A percentile compares a stretch with the other conserved stretches of the same genome.
Conservation (phyloP, 2,113 vertebrate species). For the Hemiprocne comata region DNA sequence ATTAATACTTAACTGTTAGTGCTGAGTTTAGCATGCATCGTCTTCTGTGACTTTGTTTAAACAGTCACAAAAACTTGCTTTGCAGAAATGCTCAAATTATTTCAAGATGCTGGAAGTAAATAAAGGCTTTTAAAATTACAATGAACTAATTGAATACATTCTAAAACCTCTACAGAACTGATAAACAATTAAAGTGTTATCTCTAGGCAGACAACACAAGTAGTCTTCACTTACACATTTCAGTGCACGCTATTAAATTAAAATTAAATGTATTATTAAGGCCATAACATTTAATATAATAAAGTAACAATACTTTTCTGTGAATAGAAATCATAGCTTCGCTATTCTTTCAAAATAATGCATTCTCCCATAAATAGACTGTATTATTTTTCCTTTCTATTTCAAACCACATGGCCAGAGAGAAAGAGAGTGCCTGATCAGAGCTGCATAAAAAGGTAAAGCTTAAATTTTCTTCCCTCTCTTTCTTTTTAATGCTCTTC, state of each 20-base stretch:
- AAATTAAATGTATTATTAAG: background rate
- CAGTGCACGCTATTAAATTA: background rate
- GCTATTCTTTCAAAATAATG: background rate
- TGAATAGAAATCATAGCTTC: background rate
- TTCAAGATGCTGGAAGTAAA: background rate
- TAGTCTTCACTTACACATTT: background rate
- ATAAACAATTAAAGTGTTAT: background rate
- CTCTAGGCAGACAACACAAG: background rate
- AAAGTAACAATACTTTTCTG: background rate
- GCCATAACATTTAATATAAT: background rate
- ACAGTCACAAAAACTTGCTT: background rate
- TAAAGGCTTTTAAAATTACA: background rate
- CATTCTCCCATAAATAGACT: slow-evolving; percentile 10
- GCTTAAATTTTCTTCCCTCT: slow-evolving; percentile 21
- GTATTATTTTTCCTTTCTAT: background rate
- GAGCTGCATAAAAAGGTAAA: slow-evolving; percentile 38
- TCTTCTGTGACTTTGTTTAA: background rate
- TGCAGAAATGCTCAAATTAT: background rate
- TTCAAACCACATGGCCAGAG: background rate
- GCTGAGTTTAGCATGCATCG: background rate
- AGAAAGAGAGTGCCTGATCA: background rate
- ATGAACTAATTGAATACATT: background rate
- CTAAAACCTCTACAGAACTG: background rate
- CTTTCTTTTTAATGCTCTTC: slow-evolving; percentile 16
- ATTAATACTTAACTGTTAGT: background rate